These are phyloP conservation scores for Apamea crenata DNA, from an alignment of 2,888 invertebrate genomes.

Conservation along the genomic window DNA sequence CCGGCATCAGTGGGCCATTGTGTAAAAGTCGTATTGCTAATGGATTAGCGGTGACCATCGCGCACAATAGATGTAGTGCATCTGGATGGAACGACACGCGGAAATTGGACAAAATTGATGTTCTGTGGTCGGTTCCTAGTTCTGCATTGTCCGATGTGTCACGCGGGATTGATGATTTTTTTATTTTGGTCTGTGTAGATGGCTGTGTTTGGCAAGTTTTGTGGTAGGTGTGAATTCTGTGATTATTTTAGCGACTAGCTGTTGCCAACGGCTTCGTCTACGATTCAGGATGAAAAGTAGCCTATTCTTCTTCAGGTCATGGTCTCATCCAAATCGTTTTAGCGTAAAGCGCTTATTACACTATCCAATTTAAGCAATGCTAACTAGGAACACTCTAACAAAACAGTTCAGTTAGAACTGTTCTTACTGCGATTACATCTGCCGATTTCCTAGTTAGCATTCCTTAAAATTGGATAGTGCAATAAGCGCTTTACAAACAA, in stretches of 20 bases:
- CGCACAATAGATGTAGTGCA: conserved; percentile 68
- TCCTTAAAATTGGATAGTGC: too few species aligned
- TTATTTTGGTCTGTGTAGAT: conserved; percentile 15
- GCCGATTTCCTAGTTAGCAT: too few species aligned
- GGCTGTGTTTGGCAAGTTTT: conserved; percentile 7
- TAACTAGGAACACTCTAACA: too few species aligned
- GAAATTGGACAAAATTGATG: conserved; percentile 77
- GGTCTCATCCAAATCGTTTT: background rate
- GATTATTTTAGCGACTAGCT: background rate
- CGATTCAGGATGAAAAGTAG: background rate
- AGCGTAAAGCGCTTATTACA: background rate
- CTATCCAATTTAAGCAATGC: too few species aligned
- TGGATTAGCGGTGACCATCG: conserved; percentile 84
- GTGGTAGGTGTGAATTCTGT: background rate
- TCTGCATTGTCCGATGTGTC: conserved; percentile 65
- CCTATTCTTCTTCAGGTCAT: background rate
- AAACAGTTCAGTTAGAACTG: too few species aligned
- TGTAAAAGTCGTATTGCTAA: conserved; percentile 85
- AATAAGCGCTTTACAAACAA: background rate
- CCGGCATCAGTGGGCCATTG: conserved; percentile 78
- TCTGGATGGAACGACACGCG: conserved; percentile 70
- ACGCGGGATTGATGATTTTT: conserved; percentile 58
- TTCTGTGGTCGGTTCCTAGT: conserved; percentile 68
- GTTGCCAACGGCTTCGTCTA: background rate
- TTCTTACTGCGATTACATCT: too few species aligned